Evolutionary conservation across 2,888 invertebrate genomes (phyloP).

Genomic region (Pseudoips prasinana): DNA sequence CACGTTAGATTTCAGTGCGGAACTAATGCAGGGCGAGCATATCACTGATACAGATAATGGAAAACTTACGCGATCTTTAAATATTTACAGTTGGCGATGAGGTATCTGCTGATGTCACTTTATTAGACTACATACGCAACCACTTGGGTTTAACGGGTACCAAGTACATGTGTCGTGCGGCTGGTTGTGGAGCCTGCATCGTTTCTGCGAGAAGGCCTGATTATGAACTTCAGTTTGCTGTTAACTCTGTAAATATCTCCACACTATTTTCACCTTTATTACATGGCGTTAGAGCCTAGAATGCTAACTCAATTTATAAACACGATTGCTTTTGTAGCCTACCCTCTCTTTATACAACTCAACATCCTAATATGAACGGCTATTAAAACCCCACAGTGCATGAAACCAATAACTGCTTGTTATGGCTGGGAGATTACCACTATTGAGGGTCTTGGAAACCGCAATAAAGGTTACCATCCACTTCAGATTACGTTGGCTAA

Average conservation of each 20-base stretch:
- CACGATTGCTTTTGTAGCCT: neutral
- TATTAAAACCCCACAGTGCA: conserved; percentile 64
- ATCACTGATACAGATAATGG: too few relatives aligned
- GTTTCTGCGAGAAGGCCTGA: conserved; percentile 57
- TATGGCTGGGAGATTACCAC: conserved; percentile 85
- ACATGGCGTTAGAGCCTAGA: neutral
- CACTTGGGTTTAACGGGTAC: conserved; percentile 82
- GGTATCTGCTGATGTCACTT: conserved; percentile 39
- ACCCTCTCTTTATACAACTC: neutral
- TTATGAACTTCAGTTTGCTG: conserved; percentile 57
- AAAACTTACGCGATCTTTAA: too few relatives aligned
- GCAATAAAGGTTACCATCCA: conserved; percentile 83
- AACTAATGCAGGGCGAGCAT: too few relatives aligned
- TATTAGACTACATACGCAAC: conserved; percentile 82
- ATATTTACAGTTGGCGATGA: conserved; percentile 18
- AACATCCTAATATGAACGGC: neutral
- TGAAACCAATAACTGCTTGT: conserved; percentile 82
- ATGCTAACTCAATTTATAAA: neutral
- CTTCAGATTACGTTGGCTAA: conserved; percentile 83
- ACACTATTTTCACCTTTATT: neutral
- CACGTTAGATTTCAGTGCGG: too few relatives aligned
- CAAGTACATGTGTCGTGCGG: conserved; percentile 85
- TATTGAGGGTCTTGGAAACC: conserved; percentile 85
- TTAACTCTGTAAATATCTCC: conserved; percentile 80
- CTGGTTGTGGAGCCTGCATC: conserved; percentile 85